phyloP scores from a whole-genome alignment of 1,140 invertebrate species.

The Cyclargus thomasi region DNA sequence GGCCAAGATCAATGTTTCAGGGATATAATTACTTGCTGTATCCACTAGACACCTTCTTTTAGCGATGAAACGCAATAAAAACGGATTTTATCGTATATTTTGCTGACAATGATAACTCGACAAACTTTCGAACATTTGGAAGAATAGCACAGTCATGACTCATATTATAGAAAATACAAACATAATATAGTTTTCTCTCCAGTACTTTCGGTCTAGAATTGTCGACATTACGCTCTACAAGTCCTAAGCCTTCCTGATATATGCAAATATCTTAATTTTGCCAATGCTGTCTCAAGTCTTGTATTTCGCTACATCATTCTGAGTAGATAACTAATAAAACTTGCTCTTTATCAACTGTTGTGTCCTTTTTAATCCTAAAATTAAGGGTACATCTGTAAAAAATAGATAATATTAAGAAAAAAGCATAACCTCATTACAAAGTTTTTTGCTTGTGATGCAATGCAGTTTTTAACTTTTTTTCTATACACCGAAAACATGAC shows the following conservation, averaged over 20 bases:
- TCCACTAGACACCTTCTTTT: constrained; percentile 27
- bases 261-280: background rate
- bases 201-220: background rate
- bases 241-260: background rate
- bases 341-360: too few relatives aligned
- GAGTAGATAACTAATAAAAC: too few relatives aligned
- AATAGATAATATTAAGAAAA: background rate
- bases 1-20: constrained; percentile 60
- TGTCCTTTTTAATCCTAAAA: background rate
- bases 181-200: background rate
- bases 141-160: constrained; percentile 7
- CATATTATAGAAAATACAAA: background rate
- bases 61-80: constrained; percentile 14
- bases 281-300: background rate
- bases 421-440: background rate
- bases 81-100: background rate
- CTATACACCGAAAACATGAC: too few relatives aligned
- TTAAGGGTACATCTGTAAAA: background rate
- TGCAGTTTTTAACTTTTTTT: background rate
- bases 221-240: background rate
- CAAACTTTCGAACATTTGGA: background rate
- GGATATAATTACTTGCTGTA: constrained; percentile 45
- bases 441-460: background rate
- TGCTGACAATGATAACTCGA: background rate
- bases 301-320: background rate